These are phyloP conservation scores for Harpagifer antarcticus DNA, from an alignment of 2,797 vertebrate species.

Conservation along the genomic window DNA sequence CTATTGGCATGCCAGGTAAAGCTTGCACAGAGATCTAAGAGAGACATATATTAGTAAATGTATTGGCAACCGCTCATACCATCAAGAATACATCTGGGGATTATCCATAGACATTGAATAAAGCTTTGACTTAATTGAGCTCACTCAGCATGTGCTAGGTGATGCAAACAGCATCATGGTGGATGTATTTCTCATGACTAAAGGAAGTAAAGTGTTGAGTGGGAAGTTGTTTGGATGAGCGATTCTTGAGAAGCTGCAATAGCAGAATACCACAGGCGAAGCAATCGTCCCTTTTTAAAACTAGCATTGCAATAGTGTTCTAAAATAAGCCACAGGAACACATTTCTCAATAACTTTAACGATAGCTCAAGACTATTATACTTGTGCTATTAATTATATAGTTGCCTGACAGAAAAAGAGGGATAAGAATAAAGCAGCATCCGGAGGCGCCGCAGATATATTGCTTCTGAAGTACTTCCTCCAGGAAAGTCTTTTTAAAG, in stretches of 20 bases:
- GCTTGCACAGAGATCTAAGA: neutral
- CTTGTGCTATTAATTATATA: constrained; percentile 45
- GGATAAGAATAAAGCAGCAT: constrained; percentile 25
- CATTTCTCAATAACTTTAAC: constrained; percentile 6
- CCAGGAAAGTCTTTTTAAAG: constrained; percentile 64
- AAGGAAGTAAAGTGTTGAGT: neutral
- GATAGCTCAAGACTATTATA: constrained; percentile 7
- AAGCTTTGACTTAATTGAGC: neutral
- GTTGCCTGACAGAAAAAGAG: constrained; percentile 24
- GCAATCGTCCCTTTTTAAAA: neutral
- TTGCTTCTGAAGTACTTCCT: constrained; percentile 40
- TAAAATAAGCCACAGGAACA: constrained; percentile 34
- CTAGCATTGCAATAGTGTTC: neutral
- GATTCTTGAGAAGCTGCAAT: neutral
- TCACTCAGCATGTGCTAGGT: neutral
- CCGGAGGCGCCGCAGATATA: constrained; percentile 43
- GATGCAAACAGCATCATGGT: too few relatives aligned
- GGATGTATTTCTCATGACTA: too few relatives aligned
- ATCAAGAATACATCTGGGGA: neutral
- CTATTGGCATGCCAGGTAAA: neutral
- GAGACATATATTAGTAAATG: neutral
- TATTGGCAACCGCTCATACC: neutral
- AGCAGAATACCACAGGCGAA: neutral
- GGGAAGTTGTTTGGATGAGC: neutral
- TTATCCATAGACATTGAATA: too few relatives aligned